Base-by-base conservation (phyloP, 2,113 vertebrate genomes). In the Zosterops hypoxanthus region DNA sequence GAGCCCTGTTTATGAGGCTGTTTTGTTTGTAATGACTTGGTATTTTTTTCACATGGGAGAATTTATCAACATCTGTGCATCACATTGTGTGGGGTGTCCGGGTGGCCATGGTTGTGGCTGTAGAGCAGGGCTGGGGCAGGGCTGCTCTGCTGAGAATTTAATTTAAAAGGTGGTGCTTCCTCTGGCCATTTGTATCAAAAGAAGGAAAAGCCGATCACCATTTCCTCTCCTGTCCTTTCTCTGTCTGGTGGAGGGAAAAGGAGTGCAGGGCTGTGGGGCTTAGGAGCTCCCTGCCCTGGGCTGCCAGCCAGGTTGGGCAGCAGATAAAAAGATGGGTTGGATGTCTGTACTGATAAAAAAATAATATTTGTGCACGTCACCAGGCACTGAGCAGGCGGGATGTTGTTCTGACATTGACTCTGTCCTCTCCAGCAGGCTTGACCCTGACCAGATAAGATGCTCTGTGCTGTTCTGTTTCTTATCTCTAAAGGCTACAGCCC, bases 61-160 rank as follows among this genome's bases (percentile, higher is more conserved):
- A 96, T 89, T 77, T 97, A 95, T 96, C 97, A 96, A 94, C 91
- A 94, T 87, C 91, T 93, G 69, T 63, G 86, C 82, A 83, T 97
- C 93, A 91, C 63, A 13, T 88, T 94, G 89, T 29, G 2, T 17
- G 0, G 14, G 33, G 60, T 8, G 4, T 25, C 76, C 8, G 18
- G 78, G 63, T 92, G 91, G 96, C 95, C 92, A 81, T 59, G 88
- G 47, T 31, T 3, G 5, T 44, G 31, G 36, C 24, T 39, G 59
- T 9, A 12, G 71, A 88, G 82, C 19, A 63, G 77, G 36, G 44
- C 42, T 49, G 64, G 80, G 68, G 68, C 11, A 18, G 44, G 64
- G 70, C 12, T 0, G 0, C 61, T 46, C 77, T 76, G 69, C 73
- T 2, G 9, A 83, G 86, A 82, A 64, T 25, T 57, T 88, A 15